Evolutionary conservation across 1,140 invertebrate species (phyloP).

Genomic region (Drosophila elegans): DNA sequence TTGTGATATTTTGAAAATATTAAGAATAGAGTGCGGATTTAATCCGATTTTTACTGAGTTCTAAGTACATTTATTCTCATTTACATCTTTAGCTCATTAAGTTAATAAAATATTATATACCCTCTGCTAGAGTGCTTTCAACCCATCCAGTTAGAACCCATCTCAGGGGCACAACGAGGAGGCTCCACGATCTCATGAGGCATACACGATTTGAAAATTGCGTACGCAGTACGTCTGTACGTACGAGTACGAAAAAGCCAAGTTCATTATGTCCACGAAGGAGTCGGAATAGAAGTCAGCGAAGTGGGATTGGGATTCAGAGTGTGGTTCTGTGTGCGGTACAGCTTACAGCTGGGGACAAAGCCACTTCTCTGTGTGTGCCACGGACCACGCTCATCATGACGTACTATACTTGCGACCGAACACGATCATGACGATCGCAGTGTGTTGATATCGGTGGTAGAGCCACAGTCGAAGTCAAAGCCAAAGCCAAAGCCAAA

Average conservation of each 20-base stretch:
- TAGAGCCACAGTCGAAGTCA: conserved; percentile 34
- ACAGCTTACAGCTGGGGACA: conserved; percentile 52
- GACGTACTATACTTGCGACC: conserved; percentile 28
- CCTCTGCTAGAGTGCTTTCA: neutral
- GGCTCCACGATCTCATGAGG: conserved; percentile 53
- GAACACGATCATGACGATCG: conserved; percentile 70
- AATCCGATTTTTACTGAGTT: no score
- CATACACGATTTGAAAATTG: conserved; percentile 82
- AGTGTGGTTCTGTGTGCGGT: conserved; percentile 19
- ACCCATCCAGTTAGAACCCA: conserved; percentile 10
- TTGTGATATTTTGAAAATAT: no score
- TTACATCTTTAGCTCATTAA: no score
- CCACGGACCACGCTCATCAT: conserved; percentile 50
- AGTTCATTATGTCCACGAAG: conserved; percentile 81
- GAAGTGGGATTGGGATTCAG: conserved; percentile 7
- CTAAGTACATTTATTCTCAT: no score
- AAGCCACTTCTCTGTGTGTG: conserved; percentile 72
- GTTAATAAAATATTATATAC: neutral
- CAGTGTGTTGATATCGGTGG: conserved; percentile 69
- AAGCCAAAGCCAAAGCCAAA: conserved; percentile 11
- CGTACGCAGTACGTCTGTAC: conserved; percentile 47
- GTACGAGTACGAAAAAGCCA: conserved; percentile 51
- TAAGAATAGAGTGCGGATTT: no score
- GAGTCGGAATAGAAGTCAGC: conserved; percentile 35
- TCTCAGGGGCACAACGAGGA: conserved; percentile 15